Percentiles rank a stretch among this genome's conserved stretches.
These are phyloP conservation scores for Myodes glareolus DNA, from an alignment of 2,113 vertebrate species.

Conservation along the genomic window DNA sequence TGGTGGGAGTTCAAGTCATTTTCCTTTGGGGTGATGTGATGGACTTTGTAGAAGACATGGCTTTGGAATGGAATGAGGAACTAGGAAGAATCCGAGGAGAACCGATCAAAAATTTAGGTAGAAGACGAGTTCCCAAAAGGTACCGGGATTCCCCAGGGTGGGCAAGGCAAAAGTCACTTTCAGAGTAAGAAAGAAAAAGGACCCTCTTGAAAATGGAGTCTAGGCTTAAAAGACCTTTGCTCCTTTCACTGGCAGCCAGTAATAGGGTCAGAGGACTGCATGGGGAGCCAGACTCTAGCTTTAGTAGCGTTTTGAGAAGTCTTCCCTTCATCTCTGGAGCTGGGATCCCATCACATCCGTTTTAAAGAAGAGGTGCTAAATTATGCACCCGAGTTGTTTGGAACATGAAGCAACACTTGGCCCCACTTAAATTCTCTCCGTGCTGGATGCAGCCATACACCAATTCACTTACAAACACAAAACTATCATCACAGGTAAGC, in stretches of 20 bases:
- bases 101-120: neutral
- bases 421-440: neutral
- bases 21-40: neutral
- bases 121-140: slow-evolving; percentile 7
- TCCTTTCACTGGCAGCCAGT: neutral
- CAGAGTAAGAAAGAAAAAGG: neutral
- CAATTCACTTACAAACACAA: neutral
- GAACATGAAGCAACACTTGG: neutral
- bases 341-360: neutral
- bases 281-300: neutral
- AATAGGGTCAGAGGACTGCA: neutral
- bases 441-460: neutral
- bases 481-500: neutral
- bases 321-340: neutral
- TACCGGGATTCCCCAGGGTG: neutral
- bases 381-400: neutral
- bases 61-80: neutral
- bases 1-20: neutral
- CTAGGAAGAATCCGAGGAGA: neutral
- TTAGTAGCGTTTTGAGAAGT: neutral
- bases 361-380: neutral
- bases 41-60: neutral
- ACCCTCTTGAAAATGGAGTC: neutral
- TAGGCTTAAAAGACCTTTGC: neutral
- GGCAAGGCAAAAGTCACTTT: neutral